Evolutionary conservation across 2,888 invertebrate species (phyloP).

Genomic region (Pseudeuparius sepicola): DNA sequence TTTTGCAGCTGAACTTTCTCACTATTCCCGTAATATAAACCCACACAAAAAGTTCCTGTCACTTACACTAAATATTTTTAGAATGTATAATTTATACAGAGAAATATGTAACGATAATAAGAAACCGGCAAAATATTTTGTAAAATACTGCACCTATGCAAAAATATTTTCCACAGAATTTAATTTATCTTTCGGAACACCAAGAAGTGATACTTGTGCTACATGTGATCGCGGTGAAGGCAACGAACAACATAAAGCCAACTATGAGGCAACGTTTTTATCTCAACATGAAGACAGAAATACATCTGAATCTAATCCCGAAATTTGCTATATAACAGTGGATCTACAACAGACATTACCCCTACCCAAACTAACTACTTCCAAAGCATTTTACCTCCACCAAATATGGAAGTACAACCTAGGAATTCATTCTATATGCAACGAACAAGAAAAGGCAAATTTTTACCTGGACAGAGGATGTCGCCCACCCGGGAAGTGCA

Average conservation of each 20-base stretch:
- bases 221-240: slow-evolving; percentile 7
- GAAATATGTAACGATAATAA: slow-evolving; percentile 8
- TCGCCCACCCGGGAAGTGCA: too few relatives aligned
- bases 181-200: slow-evolving; percentile 5
- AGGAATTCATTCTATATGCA: slow-evolving; percentile 2
- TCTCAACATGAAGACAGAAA: too few relatives aligned
- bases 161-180: slow-evolving; percentile 8
- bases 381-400: too few relatives aligned
- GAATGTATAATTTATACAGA: slow-evolving; percentile 6
- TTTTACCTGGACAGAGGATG: too few relatives aligned
- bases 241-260: too few relatives aligned
- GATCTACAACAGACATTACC: too few relatives aligned
- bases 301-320: too few relatives aligned
- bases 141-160: slow-evolving; percentile 9
- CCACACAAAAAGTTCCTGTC: slow-evolving; percentile 10
- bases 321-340: too few relatives aligned
- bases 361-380: too few relatives aligned
- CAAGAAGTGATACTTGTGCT: slow-evolving; percentile 7
- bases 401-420: too few relatives aligned
- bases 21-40: slow-evolving; percentile 10
- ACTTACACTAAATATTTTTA: slow-evolving; percentile 8
- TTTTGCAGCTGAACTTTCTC: slow-evolving; percentile 11
- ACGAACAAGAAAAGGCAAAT: slow-evolving; percentile 1
- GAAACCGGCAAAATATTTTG: slow-evolving; percentile 10
- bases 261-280: too few relatives aligned